These are phyloP conservation scores for Zaprionus davidi DNA, from an alignment of 1,140 invertebrate genomes.

Conservation along the genomic window DNA sequence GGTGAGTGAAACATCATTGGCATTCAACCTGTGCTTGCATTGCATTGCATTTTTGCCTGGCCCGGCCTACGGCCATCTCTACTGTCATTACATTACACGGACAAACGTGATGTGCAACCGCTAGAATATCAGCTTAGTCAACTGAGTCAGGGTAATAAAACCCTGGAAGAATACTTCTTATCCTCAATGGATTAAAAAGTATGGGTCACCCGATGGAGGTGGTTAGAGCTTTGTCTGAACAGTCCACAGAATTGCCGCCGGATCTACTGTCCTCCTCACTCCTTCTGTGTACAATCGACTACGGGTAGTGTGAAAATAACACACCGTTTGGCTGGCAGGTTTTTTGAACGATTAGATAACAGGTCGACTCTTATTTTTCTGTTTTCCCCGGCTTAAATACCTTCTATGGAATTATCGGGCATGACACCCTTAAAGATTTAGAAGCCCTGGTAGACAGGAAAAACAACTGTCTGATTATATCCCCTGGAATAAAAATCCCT, in stretches of 20 bases:
- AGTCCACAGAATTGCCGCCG: not conserved
- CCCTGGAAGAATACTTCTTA: too few species aligned
- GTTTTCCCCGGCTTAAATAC: not conserved
- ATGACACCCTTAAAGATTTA: not conserved
- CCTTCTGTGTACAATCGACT: not conserved
- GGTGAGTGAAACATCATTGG: too few species aligned
- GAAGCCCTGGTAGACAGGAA: not conserved
- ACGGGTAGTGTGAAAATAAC: not conserved
- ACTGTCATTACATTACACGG: too few species aligned
- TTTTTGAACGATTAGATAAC: not conserved
- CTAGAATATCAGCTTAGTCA: too few species aligned
- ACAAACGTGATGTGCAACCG: too few species aligned
- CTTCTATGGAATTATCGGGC: conserved; percentile 1
- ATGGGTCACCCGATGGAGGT: too few species aligned
- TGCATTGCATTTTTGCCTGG: too few species aligned
- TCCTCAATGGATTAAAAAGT: too few species aligned
- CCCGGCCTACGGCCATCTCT: too few species aligned
- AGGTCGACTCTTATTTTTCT: not conserved
- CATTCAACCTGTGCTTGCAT: too few species aligned
- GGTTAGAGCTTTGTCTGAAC: too few species aligned
- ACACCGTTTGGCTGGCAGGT: not conserved
- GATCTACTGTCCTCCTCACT: not conserved
- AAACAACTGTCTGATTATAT: not conserved
- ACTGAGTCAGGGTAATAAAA: too few species aligned
- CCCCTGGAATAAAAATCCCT: not conserved